Conservation (phyloP, 2,797 vertebrate species). For the Spizella passerina region DNA sequence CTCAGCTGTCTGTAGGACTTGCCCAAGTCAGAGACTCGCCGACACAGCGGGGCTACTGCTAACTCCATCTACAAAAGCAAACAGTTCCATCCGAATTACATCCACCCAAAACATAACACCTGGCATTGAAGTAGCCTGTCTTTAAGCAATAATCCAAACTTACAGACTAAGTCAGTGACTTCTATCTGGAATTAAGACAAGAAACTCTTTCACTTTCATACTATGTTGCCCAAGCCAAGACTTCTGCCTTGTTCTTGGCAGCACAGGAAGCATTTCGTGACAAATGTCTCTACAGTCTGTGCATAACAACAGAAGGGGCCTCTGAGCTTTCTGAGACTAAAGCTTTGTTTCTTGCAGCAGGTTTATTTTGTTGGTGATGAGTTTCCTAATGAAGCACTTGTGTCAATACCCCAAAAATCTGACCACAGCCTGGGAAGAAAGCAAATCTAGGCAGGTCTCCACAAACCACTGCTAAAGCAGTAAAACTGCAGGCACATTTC, state of each 20-base stretch:
- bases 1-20: conserved; percentile 92
- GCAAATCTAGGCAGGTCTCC: neutral
- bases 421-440: neutral
- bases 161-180: neutral
- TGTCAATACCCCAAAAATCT: neutral
- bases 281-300: neutral
- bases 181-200: neutral
- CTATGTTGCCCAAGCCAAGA: neutral
- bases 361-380: neutral
- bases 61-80: conserved; percentile 90
- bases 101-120: neutral
- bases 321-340: neutral
- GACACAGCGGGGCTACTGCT: conserved; percentile 91
- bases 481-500: neutral
- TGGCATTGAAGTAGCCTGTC: neutral
- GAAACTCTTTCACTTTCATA: neutral
- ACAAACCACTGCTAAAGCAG: neutral
- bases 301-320: neutral
- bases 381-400: neutral
- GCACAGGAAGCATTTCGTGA: neutral
- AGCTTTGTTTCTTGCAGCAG: neutral
- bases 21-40: conserved; percentile 92
- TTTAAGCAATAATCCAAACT: neutral
- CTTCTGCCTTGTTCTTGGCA: neutral
- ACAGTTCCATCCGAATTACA: neutral